Evolutionary conservation across 2,888 invertebrate genomes (phyloP), one percentile per base, ranked within the genome.

Genomic region (Autographa gamma): DNA sequence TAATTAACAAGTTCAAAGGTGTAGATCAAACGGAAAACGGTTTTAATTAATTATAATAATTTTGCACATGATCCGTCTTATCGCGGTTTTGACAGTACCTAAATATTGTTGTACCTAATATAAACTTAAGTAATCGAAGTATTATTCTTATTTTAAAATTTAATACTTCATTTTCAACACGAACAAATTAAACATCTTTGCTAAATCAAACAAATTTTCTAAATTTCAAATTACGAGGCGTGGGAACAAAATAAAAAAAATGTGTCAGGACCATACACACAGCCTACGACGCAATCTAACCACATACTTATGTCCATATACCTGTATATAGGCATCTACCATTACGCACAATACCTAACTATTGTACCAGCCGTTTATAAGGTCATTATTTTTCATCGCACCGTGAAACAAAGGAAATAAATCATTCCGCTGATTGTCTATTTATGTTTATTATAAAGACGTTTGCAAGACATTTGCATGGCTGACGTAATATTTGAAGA

Each of bases 371-470:
- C 43, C 72, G 60, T 80, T 78, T 79, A 81, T 81, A 76, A 80
- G 71, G 70, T 66, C 66, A 73, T 81, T 79, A 77, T 82, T 83
- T 83, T 81, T 81, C 82, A 81, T 80, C 74, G 62, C 76, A 38
- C 67, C 73, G 48, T 74, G 66, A 82, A 82, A 83, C 82, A 82
- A 82, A 80, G 84, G 82, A 80, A 78, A 82, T 83, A 81, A 81
- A 81, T 80, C 78, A 80, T 83, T 78, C 70, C 19, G 60, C 60
- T 71, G 72, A 82, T 82, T 81, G 72, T 79, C 62, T 77, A 68
- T 78, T 76, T 80, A 78, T 67, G 70, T 80, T 76, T 81, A 83
- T 83, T 81, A 83, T 81, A 83, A 83, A 82, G 81, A 76, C 79
- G 77, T 83, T 82, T 82, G 74, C 48, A 60, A 63, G 59, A 62